These are phyloP conservation scores for Epizoanthus rinbou DNA, from an alignment of 92 coral and sea anemone genomes.

Conservation along the genomic window DNA sequence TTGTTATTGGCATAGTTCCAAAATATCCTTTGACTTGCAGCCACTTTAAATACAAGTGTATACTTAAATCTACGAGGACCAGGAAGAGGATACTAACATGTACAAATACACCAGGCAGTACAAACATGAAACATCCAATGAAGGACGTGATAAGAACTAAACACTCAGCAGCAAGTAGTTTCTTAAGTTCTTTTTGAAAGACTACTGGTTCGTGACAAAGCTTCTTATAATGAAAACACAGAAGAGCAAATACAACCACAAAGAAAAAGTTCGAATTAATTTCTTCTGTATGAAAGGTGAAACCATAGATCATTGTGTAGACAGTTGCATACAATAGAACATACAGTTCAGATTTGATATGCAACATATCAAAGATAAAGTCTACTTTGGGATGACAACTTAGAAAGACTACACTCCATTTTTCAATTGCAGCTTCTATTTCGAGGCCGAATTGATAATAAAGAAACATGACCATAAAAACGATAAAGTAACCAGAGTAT, in stretches of 20 bases:
- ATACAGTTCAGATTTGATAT: background rate
- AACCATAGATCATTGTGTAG: background rate
- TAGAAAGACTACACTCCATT: background rate
- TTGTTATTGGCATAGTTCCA: background rate
- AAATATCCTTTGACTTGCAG: background rate
- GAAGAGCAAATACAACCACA: background rate
- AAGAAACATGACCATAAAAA: no score
- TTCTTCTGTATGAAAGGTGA: background rate
- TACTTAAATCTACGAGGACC: background rate
- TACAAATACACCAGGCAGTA: background rate
- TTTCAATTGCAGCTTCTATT: no score
- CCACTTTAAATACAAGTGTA: background rate
- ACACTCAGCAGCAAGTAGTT: background rate
- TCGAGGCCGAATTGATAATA: no score
- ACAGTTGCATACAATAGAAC: background rate
- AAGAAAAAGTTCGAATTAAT: no score
- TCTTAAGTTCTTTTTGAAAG: background rate
- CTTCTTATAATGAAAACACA: background rate
- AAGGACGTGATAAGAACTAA: background rate
- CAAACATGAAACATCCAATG: background rate
- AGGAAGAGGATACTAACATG: background rate
- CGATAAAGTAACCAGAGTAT: no score
- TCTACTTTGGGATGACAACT: background rate
- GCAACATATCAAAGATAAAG: constrained; percentile 10
- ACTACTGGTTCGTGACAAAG: background rate